Percentiles rank a stretch among this genome's conserved stretches.
Conservation (phyloP, 2,113 vertebrate genomes). For the Donacobius atricapilla region DNA sequence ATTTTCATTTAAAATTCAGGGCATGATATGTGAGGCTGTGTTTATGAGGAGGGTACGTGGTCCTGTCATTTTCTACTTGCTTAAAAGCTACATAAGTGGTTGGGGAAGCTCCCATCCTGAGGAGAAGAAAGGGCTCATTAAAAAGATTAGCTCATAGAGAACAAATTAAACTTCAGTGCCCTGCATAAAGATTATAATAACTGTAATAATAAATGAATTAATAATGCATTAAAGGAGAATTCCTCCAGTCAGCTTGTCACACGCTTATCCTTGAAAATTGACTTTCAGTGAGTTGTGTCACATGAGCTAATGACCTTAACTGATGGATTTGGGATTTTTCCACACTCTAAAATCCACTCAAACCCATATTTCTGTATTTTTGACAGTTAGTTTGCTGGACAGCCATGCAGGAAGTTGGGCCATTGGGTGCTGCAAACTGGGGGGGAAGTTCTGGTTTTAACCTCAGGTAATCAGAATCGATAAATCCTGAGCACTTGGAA, state of each 20-base stretch:
- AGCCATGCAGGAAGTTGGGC: background rate
- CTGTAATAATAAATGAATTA: constrained; percentile 65
- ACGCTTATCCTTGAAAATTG: constrained; percentile 32
- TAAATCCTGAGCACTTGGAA: background rate
- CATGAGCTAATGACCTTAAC: constrained; percentile 32
- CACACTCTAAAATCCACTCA: background rate
- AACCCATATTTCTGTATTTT: background rate
- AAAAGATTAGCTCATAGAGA: constrained; percentile 38
- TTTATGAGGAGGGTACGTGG: background rate
- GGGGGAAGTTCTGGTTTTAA: background rate
- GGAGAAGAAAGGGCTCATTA: constrained; percentile 47
- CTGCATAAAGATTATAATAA: constrained; percentile 63
- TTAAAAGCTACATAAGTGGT: constrained; percentile 1
- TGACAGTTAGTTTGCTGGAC: background rate
- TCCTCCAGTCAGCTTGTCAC: constrained; percentile 24
- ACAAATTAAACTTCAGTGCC: constrained; percentile 54
- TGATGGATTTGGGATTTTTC: constrained; percentile 3
- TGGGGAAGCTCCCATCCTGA: constrained; percentile 3
- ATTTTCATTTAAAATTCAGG: constrained; percentile 15
- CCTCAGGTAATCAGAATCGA: background rate
- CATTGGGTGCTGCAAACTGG: background rate
- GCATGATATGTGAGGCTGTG: background rate
- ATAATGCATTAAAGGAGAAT: constrained; percentile 59
- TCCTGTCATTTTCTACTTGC: background rate
- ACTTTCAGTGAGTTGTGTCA: constrained; percentile 9